These are phyloP conservation scores for Nemopilema nomurai DNA, from an alignment of 30 jellyfish, hydroid and myxozoan species.

Conservation along the genomic window DNA sequence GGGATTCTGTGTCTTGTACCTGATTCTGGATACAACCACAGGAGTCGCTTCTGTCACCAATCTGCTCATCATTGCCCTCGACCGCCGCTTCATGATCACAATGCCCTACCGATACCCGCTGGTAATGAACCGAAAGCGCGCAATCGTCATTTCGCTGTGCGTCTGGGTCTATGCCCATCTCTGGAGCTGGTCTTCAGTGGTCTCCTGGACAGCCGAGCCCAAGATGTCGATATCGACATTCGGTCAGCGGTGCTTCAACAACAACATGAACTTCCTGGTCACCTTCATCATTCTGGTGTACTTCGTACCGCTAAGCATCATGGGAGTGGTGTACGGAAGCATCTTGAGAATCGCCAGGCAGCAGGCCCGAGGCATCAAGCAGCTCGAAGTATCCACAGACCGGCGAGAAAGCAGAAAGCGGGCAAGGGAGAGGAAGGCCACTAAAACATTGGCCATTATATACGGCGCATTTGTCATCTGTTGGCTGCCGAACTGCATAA, in stretches of 20 bases:
- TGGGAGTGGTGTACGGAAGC: constrained; percentile 69
- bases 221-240: not conserved
- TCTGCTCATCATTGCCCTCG: constrained; percentile 85
- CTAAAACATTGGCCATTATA: constrained; percentile 82
- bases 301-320: constrained; percentile 67
- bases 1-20: constrained; percentile 56
- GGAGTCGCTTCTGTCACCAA: constrained; percentile 83
- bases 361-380: constrained; percentile 79
- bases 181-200: constrained; percentile 80
- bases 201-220: constrained; percentile 46
- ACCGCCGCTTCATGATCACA: constrained; percentile 73
- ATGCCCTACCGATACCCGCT: constrained; percentile 83
- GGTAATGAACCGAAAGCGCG: constrained; percentile 59
- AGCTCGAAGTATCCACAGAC: constrained; percentile 4
- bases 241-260: constrained; percentile 52
- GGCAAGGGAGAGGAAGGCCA: constrained; percentile 79
- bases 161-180: constrained; percentile 83
- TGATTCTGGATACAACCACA: constrained; percentile 74
- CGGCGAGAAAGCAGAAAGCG: constrained; percentile 24
- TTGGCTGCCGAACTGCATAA: constrained; percentile 91
- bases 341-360: constrained; percentile 67
- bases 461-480: constrained; percentile 89
- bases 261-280: constrained; percentile 40
- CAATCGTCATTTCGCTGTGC: constrained; percentile 30
- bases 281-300: constrained; percentile 53